Percentiles rank a stretch among this genome's conserved stretches.
Conservation (phyloP, 30 jellyfish, hydroid and myxozoan species). For the Clytia hemisphaerica region DNA sequence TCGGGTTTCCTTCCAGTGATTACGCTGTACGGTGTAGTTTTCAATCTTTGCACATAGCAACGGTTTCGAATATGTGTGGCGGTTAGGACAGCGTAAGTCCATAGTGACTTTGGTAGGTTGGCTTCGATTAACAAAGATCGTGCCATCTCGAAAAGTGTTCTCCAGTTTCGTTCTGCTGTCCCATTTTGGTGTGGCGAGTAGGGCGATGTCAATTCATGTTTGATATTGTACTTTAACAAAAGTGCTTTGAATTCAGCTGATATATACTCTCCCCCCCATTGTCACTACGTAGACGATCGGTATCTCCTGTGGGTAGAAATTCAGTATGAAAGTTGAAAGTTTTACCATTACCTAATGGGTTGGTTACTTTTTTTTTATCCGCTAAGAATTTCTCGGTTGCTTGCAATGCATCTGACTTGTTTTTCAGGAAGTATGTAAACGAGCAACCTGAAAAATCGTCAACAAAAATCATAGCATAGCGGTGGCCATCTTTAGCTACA, state of each 20-base stretch:
- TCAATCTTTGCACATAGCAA: too few relatives aligned
- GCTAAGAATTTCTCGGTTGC: conserved; percentile 43
- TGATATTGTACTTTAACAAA: conserved; percentile 13
- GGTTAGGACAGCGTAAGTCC: too few relatives aligned
- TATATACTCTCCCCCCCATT: conserved; percentile 32
- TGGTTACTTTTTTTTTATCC: too few relatives aligned
- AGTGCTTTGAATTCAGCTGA: conserved; percentile 16
- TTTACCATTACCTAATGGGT: conserved; percentile 40
- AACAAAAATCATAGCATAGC: conserved; percentile 35
- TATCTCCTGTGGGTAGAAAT: conserved; percentile 17
- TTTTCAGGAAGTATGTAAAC: conserved; percentile 33
- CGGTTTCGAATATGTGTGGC: too few relatives aligned
- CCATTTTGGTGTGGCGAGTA: too few relatives aligned
- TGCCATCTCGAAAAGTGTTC: too few relatives aligned
- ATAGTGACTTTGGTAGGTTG: too few relatives aligned
- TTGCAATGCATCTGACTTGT: conserved; percentile 36
- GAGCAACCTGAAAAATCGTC: conserved; percentile 45
- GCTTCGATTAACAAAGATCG: too few relatives aligned
- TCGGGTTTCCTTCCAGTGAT: too few relatives aligned
- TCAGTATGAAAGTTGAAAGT: conserved; percentile 17
- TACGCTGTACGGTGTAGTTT: too few relatives aligned
- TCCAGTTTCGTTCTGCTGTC: too few relatives aligned
- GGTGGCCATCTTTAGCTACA: conserved; percentile 36
- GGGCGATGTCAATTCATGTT: too few relatives aligned
- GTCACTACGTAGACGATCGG: conserved; percentile 19